These are phyloP conservation scores for Synanthedon tipuliformis DNA, from an alignment of 2,888 invertebrate genomes.

Conservation along the genomic window DNA sequence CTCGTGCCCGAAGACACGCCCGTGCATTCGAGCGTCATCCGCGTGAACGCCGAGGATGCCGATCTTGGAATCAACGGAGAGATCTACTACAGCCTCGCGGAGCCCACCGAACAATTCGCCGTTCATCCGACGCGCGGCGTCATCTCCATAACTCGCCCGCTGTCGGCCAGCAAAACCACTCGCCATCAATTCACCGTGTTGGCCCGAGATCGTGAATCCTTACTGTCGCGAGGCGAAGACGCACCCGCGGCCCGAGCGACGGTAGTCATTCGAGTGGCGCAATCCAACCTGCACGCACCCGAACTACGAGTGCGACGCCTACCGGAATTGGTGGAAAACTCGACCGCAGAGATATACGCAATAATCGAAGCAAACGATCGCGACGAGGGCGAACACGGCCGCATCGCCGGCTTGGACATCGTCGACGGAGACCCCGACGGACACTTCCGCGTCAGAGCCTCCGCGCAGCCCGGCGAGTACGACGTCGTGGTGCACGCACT, in stretches of 20 bases:
- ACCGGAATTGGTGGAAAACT: constrained; percentile 84
- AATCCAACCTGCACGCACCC: constrained; percentile 88
- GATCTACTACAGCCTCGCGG: constrained; percentile 93
- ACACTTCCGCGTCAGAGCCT: constrained; percentile 80
- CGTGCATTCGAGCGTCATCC: constrained; percentile 82
- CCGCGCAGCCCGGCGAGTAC: constrained; percentile 76
- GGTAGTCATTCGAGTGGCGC: constrained; percentile 80
- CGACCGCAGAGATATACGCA: constrained; percentile 88
- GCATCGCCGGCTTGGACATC: constrained; percentile 84
- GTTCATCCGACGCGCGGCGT: constrained; percentile 94
- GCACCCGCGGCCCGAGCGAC: constrained; percentile 83
- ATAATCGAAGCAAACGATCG: constrained; percentile 86
- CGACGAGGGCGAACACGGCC: constrained; percentile 87
- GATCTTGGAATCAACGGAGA: constrained; percentile 96
- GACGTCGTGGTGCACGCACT: constrained; percentile 83
- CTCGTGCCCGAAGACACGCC: constrained; percentile 90
- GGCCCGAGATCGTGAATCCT: constrained; percentile 86
- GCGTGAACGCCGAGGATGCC: constrained; percentile 92
- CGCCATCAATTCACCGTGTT: constrained; percentile 82
- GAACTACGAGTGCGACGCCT: constrained; percentile 84
- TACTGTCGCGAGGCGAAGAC: constrained; percentile 53
- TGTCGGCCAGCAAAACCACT: constrained; percentile 77
- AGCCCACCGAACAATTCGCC: constrained; percentile 86
- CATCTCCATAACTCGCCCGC: constrained; percentile 82
- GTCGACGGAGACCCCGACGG: constrained; percentile 92